A percentile compares a stretch with the other conserved stretches of the same genome.
These are phyloP conservation scores for Biston stratarius DNA, from an alignment of 2,888 invertebrate species.

Conservation along the genomic window DNA sequence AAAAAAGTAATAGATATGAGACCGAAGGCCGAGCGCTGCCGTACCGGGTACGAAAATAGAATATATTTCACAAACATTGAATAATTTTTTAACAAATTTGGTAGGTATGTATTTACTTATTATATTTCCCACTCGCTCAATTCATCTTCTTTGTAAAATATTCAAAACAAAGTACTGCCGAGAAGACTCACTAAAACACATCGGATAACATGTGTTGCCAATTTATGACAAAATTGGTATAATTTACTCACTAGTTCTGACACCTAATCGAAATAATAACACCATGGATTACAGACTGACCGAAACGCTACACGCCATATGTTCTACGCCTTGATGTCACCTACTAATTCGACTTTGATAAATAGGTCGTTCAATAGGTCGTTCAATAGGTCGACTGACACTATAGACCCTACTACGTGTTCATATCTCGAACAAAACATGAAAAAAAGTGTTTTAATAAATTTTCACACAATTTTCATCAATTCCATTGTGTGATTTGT, in stretches of 20 bases:
- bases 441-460: not conserved
- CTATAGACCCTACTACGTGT: constrained; percentile 40
- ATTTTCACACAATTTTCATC: too few species aligned
- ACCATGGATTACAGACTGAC: constrained; percentile 57
- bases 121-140: not conserved
- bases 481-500: not conserved
- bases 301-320: constrained; percentile 72
- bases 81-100: too few species aligned
- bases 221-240: constrained; percentile 57
- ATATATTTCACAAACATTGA: too few species aligned
- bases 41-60: too few species aligned
- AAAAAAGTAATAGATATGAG: too few species aligned
- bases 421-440: constrained; percentile 33
- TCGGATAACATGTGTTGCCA: constrained; percentile 48
- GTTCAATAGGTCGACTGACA: constrained; percentile 59
- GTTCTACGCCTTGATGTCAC: constrained; percentile 76
- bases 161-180: not conserved
- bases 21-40: too few species aligned
- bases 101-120: not conserved
- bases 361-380: constrained; percentile 73
- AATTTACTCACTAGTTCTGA: constrained; percentile 66
- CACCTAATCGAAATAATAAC: constrained; percentile 77
- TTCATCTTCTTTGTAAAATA: not conserved
- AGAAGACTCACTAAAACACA: not conserved
- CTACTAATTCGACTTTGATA: constrained; percentile 80